Base-by-base conservation (phyloP, 2,888 invertebrate genomes). In the Caenorhabditis plicata region DNA sequence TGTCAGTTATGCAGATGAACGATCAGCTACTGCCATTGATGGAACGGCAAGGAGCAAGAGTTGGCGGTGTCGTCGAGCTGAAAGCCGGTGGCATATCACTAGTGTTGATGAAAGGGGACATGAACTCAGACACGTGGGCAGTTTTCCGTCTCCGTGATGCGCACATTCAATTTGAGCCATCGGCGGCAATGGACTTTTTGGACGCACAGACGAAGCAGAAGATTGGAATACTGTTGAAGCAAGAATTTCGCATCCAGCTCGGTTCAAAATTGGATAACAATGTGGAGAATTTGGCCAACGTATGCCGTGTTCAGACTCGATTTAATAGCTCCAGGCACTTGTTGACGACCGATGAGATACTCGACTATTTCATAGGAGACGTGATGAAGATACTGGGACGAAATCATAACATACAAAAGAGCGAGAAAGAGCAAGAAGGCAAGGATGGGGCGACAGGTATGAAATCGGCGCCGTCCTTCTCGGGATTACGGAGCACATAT, bases 81-180 rank as follows among this genome's bases (percentile, higher is more conserved):
- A 63, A 68, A 26, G 77, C 77, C 0, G 61, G 63, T 8, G 48
- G 66, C 13, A 68, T 77, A 35, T 67, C 67, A 13, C 29, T 78
- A 20, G 75, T 71, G 7, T 65, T 73, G 43, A 78, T 79, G 78
- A 71, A 75, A 47, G 78, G 78, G n/a, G 78, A 79, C 13, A 77
- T 79, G 67, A 71, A 72, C 27, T 64, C 77, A 2, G 50, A 66
- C 13, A 69, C 61, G 47, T 78, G 78, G 78, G 78, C 74, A 2
- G 65, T 78, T 20, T 79, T 78, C 64, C 75, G 77, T 57, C 56
- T 78, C 44, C 40, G 58, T 9, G 67, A 72, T 20, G 73, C 71
- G 7, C 56, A 58, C 20, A 66, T 72, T 38, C 31, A 57, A 17
- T 69, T 77, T 51, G 51, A 61, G 25, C 65, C 71, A n/a, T 52